Conservation (phyloP, 2,113 vertebrate species). For the Amphiprion ocellaris region DNA sequence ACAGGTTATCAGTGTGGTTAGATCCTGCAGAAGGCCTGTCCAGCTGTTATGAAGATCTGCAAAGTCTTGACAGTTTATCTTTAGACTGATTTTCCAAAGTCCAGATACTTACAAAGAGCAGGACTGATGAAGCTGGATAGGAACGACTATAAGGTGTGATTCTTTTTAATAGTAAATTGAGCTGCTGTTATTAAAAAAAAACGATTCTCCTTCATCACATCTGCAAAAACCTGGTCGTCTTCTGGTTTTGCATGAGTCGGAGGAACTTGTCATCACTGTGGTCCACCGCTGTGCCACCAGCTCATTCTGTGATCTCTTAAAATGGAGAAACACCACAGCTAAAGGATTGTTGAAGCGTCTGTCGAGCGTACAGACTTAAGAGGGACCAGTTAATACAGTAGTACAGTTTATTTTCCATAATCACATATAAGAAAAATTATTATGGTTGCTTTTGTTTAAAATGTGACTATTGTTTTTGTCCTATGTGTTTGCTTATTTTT, state of each 20-base stretch:
- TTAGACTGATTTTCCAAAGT: slow-evolving; percentile 2
- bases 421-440: slow-evolving; percentile 51
- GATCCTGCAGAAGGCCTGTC: slow-evolving; percentile 13
- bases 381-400: slow-evolving; percentile 76
- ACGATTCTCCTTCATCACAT: slow-evolving; percentile 2
- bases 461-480: slow-evolving; percentile 42
- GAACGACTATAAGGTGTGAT: neutral
- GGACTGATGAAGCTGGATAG: slow-evolving; percentile 6
- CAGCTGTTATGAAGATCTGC: slow-evolving; percentile 34
- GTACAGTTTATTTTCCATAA: slow-evolving; percentile 54
- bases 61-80: neutral
- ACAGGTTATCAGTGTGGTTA: slow-evolving; percentile 25
- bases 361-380: slow-evolving; percentile 18
- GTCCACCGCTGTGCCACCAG: slow-evolving; percentile 48
- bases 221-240: slow-evolving; percentile 14
- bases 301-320: slow-evolving; percentile 27
- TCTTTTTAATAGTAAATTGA: slow-evolving; percentile 13
- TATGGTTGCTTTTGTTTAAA: slow-evolving; percentile 48
- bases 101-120: slow-evolving; percentile 8
- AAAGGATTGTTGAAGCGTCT: slow-evolving; percentile 8
- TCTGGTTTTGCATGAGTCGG: slow-evolving; percentile 24
- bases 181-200: slow-evolving; percentile 59
- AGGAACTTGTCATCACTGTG: slow-evolving; percentile 48
- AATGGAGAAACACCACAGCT: slow-evolving; percentile 22
- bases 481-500: slow-evolving; percentile 55